These are phyloP conservation scores for Mycetomoellerius zeteki DNA, from an alignment of 1,140 invertebrate species.

Conservation along the genomic window DNA sequence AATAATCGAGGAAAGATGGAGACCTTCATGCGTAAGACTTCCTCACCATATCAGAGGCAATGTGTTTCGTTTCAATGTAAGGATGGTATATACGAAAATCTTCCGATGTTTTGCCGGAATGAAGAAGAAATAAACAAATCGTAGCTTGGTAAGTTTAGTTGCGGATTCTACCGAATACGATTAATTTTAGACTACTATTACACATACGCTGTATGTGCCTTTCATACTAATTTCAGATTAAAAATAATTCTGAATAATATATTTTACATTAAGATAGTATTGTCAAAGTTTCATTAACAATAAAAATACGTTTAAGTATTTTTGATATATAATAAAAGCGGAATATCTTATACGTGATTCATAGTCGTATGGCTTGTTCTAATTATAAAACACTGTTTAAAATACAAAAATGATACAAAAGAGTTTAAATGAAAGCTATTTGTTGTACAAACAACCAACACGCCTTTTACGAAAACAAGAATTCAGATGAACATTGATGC, in stretches of 20 bases:
- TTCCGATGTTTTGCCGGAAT: conserved; percentile 28
- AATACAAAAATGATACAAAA: not conserved
- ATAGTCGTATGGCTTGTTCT: not conserved
- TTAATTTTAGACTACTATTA: conserved; percentile 51
- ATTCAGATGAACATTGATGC: not conserved
- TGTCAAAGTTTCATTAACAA: not conserved
- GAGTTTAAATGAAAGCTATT: not conserved
- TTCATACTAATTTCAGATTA: not conserved
- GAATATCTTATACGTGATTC: not conserved
- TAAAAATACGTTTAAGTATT: not conserved
- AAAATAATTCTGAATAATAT: conserved; percentile 5
- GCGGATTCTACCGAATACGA: not conserved
- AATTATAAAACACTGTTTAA: not conserved
- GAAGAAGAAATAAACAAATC: conserved; percentile 61
- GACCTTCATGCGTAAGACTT: not conserved
- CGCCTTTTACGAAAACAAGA: not conserved
- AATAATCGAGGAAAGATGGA: conserved; percentile 64
- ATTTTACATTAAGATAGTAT: conserved; percentile 13
- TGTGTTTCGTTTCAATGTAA: conserved; percentile 69
- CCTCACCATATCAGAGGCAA: conserved; percentile 53
- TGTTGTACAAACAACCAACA: not conserved
- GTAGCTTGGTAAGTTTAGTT: not conserved
- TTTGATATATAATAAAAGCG: not conserved
- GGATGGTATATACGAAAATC: conserved; percentile 22
- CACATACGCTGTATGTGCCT: not conserved